phyloP scores from a whole-genome alignment of 2,113 vertebrate genomes.

The Cyanistes caeruleus region DNA sequence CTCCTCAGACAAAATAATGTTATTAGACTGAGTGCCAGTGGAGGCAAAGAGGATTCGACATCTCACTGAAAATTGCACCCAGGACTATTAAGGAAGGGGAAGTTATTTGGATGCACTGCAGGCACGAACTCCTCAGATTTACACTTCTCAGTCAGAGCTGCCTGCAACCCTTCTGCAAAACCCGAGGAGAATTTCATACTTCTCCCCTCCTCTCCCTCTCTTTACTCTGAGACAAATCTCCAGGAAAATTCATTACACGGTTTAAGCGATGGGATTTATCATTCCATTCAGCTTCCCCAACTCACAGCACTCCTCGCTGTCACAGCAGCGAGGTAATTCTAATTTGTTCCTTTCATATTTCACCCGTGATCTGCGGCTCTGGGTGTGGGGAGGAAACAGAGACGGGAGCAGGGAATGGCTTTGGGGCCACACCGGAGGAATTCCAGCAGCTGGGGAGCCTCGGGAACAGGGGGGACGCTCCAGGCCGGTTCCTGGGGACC shows the following conservation, averaged over 20 bases:
- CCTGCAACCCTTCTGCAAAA: not conserved
- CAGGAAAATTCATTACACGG: conserved; percentile 39
- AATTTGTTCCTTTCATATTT: conserved; percentile 50
- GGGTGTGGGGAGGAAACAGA: not conserved
- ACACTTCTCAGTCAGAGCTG: conserved; percentile 7
- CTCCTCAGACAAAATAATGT: conserved; percentile 46
- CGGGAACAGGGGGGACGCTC: accelerated
- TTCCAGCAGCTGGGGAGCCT: not conserved
- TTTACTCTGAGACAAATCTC: conserved; percentile 67
- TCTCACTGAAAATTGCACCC: conserved; percentile 30
- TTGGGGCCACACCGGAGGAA: accelerated
- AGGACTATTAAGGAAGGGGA: conserved; percentile 11
- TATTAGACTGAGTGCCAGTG: not conserved
- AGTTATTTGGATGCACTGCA: conserved; percentile 35
- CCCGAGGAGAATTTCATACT: not conserved
- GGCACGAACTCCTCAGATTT: not conserved
- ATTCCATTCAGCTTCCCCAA: not conserved
- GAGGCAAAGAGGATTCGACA: conserved; percentile 36
- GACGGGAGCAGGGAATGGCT: not conserved
- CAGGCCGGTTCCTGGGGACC: not conserved
- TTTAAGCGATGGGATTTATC: conserved; percentile 44
- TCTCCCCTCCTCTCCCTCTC: not conserved
- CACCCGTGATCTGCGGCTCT: not conserved
- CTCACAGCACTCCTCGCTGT: not conserved
- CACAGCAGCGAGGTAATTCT: conserved; percentile 3